Base-by-base conservation (phyloP, 2,888 invertebrate genomes). In the Chymomyza amoena region DNA sequence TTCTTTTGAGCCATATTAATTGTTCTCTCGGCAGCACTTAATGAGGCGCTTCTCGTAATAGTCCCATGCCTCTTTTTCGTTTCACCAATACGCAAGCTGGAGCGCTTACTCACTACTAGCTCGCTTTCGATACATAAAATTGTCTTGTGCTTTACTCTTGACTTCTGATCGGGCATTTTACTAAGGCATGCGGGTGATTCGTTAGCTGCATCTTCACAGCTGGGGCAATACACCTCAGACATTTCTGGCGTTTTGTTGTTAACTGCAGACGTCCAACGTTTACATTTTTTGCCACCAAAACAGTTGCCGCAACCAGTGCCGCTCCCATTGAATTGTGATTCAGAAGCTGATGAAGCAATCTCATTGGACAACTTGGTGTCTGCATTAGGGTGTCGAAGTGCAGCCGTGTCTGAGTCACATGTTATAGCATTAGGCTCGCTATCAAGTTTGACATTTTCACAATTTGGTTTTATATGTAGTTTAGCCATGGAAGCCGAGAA, bases 151-250 rank as follows among this genome's bases (percentile, higher is more conserved):
- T 91, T 91, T 6, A 88, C 84, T 73, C 90, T 91, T 2, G 77
- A 73, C 50, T 88, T 89, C 76, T 88, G 90, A 64, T 87, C 87
- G 15, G 91, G 89, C 90, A 92, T 87, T 89, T 91, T 89, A 85
- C 89, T 89, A 80, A 93, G 92, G 87, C 94, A 93, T 68, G 93
- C 93, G 75, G 93, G 93, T 61, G 93, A 90, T 65, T 90, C 87
- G 64, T 91, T 91, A 15, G 88, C 82, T 59, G 83, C 81, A 81
- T 90, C 90, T 78, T 92, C 92, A 75, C 91, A 90, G 80, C 90
- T 90, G 63, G 93, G 92, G 85, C 93, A 92, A 92, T 94, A 94
- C 87, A 94, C 92, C 89, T 94, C 94, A 66, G 94, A 93, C 92
- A 93, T 93, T 91, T 92, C 91, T 56, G 91, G 90, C 15, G 92